These are phyloP conservation scores for Ecliptopera silaceata DNA, from an alignment of 2,888 invertebrate species.

Conservation along the genomic window DNA sequence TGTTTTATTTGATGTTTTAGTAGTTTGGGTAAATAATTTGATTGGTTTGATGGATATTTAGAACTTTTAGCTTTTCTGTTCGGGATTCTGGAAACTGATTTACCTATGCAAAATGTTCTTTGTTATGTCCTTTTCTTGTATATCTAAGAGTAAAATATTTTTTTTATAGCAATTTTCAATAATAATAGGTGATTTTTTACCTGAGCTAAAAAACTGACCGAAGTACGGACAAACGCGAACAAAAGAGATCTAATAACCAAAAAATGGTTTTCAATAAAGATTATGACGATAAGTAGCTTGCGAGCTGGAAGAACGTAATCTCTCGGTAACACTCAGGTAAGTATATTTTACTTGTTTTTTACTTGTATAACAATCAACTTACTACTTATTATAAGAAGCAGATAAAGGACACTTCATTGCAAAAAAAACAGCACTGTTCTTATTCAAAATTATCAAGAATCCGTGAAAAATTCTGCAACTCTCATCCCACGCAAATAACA, in stretches of 20 bases:
- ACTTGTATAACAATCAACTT: constrained; percentile 21
- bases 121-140: no score
- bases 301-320: constrained; percentile 15
- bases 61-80: no score
- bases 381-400: constrained; percentile 8
- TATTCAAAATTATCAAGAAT: constrained; percentile 50
- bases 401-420: constrained; percentile 26
- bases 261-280: neutral
- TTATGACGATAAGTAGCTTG: constrained; percentile 8
- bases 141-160: no score
- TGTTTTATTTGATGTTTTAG: constrained; percentile 51
- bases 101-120: no score
- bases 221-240: neutral
- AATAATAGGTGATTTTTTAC: neutral
- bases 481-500: neutral
- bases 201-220: neutral
- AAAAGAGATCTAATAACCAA: neutral
- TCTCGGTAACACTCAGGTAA: constrained; percentile 12
- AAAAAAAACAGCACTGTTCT: constrained; percentile 26
- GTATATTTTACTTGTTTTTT: constrained; percentile 9
- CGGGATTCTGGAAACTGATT: no score
- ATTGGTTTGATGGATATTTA: constrained; percentile 5
- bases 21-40: constrained; percentile 31
- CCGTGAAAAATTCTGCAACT: constrained; percentile 37
- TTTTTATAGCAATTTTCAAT: no score